Conservation (phyloP, 2,888 invertebrate genomes). For the Eristalis pertinax region DNA sequence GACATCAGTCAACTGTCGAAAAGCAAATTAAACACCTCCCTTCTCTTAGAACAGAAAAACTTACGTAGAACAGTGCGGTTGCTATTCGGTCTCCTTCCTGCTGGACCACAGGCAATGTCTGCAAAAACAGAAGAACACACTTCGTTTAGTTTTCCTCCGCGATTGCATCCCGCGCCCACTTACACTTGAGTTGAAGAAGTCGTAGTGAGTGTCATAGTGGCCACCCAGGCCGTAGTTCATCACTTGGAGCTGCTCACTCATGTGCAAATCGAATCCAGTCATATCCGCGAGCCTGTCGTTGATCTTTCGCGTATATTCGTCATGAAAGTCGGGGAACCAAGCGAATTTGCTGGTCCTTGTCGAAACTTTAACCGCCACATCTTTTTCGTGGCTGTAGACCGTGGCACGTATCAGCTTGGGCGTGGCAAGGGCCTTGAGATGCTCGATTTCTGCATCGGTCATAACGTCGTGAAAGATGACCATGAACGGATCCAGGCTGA, state of each 20-base stretch:
- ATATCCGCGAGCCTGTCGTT: constrained; percentile 77
- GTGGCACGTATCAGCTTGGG: constrained; percentile 76
- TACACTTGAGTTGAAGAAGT: constrained; percentile 77
- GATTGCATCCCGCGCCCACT: constrained; percentile 48
- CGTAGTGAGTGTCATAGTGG: constrained; percentile 77
- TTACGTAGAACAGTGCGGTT: constrained; percentile 97
- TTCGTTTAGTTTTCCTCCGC: not conserved
- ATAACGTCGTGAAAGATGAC: constrained; percentile 77
- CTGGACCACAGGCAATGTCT: constrained; percentile 68
- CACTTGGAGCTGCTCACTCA: constrained; percentile 77
- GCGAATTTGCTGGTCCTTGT: constrained; percentile 78
- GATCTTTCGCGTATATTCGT: constrained; percentile 65
- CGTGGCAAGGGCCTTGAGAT: constrained; percentile 74
- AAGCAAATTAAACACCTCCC: not conserved
- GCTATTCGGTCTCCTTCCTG: constrained; percentile 94
- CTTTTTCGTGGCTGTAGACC: constrained; percentile 72
- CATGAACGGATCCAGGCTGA: constrained; percentile 77
- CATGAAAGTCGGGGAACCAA: constrained; percentile 75
- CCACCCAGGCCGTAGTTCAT: constrained; percentile 80
- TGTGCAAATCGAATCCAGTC: constrained; percentile 76
- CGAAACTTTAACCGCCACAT: constrained; percentile 60
- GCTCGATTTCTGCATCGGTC: constrained; percentile 75
- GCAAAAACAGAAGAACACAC: not conserved
- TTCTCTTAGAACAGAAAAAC: constrained; percentile 79
- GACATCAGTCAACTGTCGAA: constrained; percentile 93